These are phyloP conservation scores for Rhagium mordax DNA, from an alignment of 2,888 invertebrate species.

Conservation along the genomic window DNA sequence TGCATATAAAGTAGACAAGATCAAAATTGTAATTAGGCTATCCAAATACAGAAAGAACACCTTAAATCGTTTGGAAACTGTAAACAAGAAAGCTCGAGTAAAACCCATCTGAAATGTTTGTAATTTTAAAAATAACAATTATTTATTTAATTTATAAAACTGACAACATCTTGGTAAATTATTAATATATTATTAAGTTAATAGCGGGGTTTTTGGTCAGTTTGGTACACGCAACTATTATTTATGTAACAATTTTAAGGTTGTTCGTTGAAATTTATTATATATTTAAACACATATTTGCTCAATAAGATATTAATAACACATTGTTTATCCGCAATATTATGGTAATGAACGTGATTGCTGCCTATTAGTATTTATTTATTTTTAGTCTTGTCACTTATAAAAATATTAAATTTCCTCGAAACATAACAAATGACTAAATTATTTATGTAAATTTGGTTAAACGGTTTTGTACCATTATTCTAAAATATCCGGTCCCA, in stretches of 20 bases:
- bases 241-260: slow-evolving; percentile 1
- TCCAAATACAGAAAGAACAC: slow-evolving; percentile 14
- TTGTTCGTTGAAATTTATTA: slow-evolving; percentile 15
- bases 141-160: slow-evolving; percentile 17
- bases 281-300: slow-evolving; percentile 13
- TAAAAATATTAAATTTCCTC: background rate
- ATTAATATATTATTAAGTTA: background rate
- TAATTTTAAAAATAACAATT: slow-evolving; percentile 1
- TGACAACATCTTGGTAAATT: background rate
- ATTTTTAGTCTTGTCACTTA: background rate
- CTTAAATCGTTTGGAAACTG: background rate
- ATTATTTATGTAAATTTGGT: background rate
- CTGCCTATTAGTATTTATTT: background rate
- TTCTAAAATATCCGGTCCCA: background rate
- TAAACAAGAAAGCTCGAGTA: slow-evolving; percentile 16
- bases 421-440: background rate
- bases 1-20: slow-evolving; percentile 29
- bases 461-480: background rate
- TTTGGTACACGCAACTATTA: background rate
- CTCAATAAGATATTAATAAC: slow-evolving; percentile 7
- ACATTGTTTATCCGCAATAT: background rate
- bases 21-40: slow-evolving; percentile 16
- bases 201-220: background rate
- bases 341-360: background rate
- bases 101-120: background rate